Conservation (phyloP, 2,888 invertebrate genomes). For the Ferdinandea cuprea region DNA sequence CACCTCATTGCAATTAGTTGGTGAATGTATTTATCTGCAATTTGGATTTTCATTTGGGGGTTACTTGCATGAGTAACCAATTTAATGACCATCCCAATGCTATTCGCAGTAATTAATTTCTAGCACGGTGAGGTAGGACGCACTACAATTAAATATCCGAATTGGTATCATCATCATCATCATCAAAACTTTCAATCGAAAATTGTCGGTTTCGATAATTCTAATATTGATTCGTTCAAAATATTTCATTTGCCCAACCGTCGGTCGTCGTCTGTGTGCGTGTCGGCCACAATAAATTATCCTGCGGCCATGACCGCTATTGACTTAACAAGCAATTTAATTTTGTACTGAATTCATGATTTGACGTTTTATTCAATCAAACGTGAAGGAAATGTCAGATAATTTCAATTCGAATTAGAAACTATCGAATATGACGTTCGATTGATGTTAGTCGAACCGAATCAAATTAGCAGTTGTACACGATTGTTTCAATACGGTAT, state of each 20-base stretch:
- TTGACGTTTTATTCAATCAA: slow-evolving; percentile 22
- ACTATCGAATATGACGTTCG: slow-evolving; percentile 24
- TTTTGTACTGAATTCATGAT: slow-evolving; percentile 24
- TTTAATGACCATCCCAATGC: not conserved
- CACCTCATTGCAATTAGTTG: not conserved
- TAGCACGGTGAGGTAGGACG: not conserved
- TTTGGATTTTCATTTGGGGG: not conserved
- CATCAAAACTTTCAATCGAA: slow-evolving; percentile 3
- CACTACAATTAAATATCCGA: slow-evolving; percentile 26
- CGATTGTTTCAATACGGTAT: slow-evolving; percentile 3
- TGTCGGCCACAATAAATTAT: slow-evolving; percentile 35
- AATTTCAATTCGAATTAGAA: slow-evolving; percentile 27
- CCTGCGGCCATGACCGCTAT: slow-evolving; percentile 46
- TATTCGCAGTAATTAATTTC: not conserved
- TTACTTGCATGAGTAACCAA: not conserved
- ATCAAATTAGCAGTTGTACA: slow-evolving; percentile 9
- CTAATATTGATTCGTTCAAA: slow-evolving; percentile 39
- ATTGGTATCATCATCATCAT: slow-evolving; percentile 1
- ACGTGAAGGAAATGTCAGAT: slow-evolving; percentile 3
- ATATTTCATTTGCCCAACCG: not conserved
- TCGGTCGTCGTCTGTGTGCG: not conserved
- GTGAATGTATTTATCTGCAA: not conserved
- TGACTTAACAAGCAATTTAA: slow-evolving; percentile 47
- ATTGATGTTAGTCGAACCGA: not conserved
- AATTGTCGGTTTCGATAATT: slow-evolving; percentile 17